Percentiles rank a stretch among this genome's conserved stretches.
Evolutionary conservation across 2,797 vertebrate species (phyloP).

Genomic region (Sebastes jordani): DNA sequence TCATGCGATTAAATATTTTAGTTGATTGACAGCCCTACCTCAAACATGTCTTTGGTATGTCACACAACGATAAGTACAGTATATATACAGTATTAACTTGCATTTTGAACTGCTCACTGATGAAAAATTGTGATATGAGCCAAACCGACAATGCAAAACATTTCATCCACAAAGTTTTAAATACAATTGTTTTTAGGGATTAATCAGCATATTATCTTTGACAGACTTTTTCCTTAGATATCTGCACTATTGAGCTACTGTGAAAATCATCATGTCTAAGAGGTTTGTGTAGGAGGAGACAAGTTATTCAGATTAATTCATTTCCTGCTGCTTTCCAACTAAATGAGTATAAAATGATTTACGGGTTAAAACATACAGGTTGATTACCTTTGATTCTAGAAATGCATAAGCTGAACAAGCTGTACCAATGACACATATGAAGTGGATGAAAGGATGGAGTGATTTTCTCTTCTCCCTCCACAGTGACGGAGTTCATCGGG

Average conservation of each 20-base stretch:
- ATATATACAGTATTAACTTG: not conserved
- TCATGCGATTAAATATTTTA: too few species aligned
- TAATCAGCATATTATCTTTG: not conserved
- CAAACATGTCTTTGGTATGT: not conserved
- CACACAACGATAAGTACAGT: not conserved
- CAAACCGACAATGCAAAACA: not conserved
- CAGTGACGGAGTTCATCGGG: conserved; percentile 94
- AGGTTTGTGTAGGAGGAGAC: not conserved
- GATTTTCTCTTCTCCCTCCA: conserved; percentile 29
- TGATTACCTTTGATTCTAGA: not conserved
- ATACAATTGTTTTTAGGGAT: not conserved
- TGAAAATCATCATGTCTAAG: not conserved
- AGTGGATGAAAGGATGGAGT: not conserved
- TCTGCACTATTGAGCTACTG: not conserved
- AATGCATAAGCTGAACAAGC: not conserved
- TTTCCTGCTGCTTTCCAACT: not conserved
- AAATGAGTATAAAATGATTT: not conserved
- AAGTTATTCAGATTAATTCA: not conserved
- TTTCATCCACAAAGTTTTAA: not conserved
- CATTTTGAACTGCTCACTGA: not conserved
- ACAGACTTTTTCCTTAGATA: not conserved
- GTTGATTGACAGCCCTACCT: too few species aligned
- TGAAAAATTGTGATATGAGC: not conserved
- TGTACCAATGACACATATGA: not conserved
- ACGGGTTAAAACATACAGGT: too few species aligned